Evolutionary conservation across 2,797 vertebrate genomes (phyloP), one percentile per base, ranked within the genome.

Genomic region (Ibycter americanus): DNA sequence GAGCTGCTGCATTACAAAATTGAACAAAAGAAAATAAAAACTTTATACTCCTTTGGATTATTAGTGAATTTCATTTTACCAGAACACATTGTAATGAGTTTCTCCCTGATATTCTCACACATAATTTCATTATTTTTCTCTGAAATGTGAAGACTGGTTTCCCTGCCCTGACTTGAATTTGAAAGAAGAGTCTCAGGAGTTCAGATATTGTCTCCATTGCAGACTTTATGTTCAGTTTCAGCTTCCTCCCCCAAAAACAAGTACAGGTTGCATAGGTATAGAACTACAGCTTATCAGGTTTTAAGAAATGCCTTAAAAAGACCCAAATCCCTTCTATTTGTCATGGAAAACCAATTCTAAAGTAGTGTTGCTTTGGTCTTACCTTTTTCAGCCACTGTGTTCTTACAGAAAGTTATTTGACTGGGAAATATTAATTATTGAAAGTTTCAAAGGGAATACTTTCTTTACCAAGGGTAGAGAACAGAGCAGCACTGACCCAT

Each of bases 231-330:
- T 23, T 71, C n/a, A n/a, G 4, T 76, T 72, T 79, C 58, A 55
- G 12, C 12, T 89, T 84, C 9, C 12, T 15, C 3, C 0, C 1
- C n/a, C 74, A 78, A 74, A 78, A 52, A 10, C 15, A 49, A 36
- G 5, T 26, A 38, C 4, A 52, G 1, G 8, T 59, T 71, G 9
- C 10, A 11, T 34, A 15, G 1, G 4, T 31, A 20, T 4, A 58
- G 12, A 78, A 40, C 4, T 26, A 5, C 22, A 59, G 6, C 0
- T 62, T 42, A 54, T n/a, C 40, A 40, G 2, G 13, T 54, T 86
- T 65, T 25, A 0, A 68, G 40, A 85, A 34, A 32, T 9, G 2
- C 7, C 6, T 49, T 74, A 15, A 31, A 77, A 61, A 17, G 23
- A 52, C 6, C 4, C 5, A 71, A 26, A 46, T 47, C 6, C 8